Evolutionary conservation across 2,113 vertebrate genomes (phyloP).

Genomic region (Siniperca knerii): DNA sequence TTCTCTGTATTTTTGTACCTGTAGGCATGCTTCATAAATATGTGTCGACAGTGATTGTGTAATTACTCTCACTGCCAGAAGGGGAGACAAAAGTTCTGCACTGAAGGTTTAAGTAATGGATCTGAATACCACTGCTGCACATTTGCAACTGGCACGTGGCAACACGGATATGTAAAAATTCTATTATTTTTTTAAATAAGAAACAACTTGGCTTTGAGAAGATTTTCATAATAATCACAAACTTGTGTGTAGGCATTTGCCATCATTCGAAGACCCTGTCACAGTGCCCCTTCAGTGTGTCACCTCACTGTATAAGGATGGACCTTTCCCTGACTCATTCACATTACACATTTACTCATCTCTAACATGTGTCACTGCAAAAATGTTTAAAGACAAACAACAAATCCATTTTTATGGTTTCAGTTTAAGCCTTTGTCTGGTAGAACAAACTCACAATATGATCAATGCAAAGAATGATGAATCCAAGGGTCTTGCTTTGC

Average conservation of each 20-base stretch:
- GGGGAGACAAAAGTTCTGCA: too few relatives aligned
- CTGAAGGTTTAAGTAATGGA: not conserved
- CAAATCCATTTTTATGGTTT: slow-evolving; percentile 16
- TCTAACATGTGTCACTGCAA: not conserved
- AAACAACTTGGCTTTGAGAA: not conserved
- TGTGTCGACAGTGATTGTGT: too few relatives aligned
- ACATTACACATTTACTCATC: slow-evolving; percentile 6
- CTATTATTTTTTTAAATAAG: not conserved
- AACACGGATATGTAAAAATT: not conserved
- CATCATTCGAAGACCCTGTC: not conserved
- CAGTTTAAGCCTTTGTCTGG: not conserved
- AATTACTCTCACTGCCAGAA: too few relatives aligned
- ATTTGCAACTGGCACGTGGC: not conserved
- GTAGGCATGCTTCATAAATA: too few relatives aligned
- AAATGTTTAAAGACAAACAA: slow-evolving; percentile 9
- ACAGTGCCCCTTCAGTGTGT: not conserved
- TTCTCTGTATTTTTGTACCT: too few relatives aligned
- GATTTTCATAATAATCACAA: not conserved
- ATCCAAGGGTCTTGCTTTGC: slow-evolving; percentile 22
- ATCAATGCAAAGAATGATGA: slow-evolving; percentile 50
- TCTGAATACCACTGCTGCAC: not conserved
- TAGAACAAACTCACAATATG: slow-evolving; percentile 22
- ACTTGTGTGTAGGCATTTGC: not conserved
- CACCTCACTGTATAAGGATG: not conserved
- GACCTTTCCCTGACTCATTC: not conserved